Percentiles rank a stretch among this genome's conserved stretches.
Conservation (phyloP, 2,888 invertebrate species). For the Lithosia quadra region DNA sequence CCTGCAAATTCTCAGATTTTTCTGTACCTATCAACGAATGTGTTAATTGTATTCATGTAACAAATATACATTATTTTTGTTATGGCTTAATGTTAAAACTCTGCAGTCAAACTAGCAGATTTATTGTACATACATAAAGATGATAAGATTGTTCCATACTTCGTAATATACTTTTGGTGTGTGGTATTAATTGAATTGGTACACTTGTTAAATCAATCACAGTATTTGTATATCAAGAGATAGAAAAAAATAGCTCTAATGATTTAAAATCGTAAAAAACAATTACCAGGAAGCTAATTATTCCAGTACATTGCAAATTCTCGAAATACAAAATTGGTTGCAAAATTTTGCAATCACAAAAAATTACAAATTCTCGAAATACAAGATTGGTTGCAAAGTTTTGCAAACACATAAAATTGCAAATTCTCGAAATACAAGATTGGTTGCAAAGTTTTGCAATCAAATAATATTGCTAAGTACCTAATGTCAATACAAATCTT, state of each 20-base stretch:
- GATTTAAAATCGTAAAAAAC: neutral
- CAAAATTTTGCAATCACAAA: no score
- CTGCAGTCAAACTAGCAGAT: slow-evolving; percentile 15
- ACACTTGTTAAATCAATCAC: neutral
- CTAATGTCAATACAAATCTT: neutral
- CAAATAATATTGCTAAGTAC: no score
- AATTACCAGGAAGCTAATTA: no score
- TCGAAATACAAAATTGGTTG: neutral
- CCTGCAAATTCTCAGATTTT: neutral
- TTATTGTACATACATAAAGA: slow-evolving; percentile 20
- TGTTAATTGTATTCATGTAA: neutral
- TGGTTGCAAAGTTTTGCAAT: no score
- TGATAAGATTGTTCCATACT: slow-evolving; percentile 9
- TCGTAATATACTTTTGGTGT: neutral
- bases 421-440: neutral
- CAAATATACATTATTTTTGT: neutral
- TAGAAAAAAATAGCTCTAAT: neutral
- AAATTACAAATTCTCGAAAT: neutral
- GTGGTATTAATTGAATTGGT: neutral
- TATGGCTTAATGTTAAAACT: neutral
- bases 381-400: neutral
- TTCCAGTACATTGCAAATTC: no score
- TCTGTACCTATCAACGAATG: slow-evolving; percentile 9
- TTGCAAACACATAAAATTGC: no score
- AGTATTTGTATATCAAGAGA: neutral